Evolutionary conservation across 2,888 invertebrate genomes (phyloP), one percentile per base, ranked within the genome.

Genomic region (Lepidochrysops patricia): DNA sequence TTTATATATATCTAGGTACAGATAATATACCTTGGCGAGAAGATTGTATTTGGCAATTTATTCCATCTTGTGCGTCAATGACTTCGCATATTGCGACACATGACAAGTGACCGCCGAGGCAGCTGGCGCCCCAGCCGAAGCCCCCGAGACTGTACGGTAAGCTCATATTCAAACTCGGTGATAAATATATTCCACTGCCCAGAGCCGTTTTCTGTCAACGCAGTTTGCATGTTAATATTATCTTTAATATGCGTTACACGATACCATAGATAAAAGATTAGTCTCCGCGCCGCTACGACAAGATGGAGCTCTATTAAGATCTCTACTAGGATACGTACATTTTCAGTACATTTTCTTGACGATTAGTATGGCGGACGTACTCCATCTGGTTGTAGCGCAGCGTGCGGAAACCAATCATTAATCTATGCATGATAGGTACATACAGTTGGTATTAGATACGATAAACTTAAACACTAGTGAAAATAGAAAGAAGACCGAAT

Each of bases 71-170:
- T 72, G 95, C 92, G 77, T 95, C 91, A 54, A 96, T 91, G 58
- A 95, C 91, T 85, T 97, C 95, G 81, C 96, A 95, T 63, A 96
- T 82, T 2, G 95, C 96, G 54, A 96, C 90, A 73, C 95, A 94
- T 43, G 95, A 93, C 57, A 96, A 83, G 65, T 93, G 91, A n/a
- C 92, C 91, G 1, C 96, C 96, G 57, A 96, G 90, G 62, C 91
- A 81, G 70, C 96, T 96, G 7, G 92, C 92, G 25, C 93, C 92
- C 96, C 96, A 95, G 9, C 94, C 91, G 71, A 91, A 91, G n/a
- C 92, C 93, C 65, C 91, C 91, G 29, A 94, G 94, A 72, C 95
- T 94, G 72, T 93, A 94, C 32, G 91, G 90, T 68, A 96, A 82
- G 68, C 93, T 94, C 19, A 94, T 91, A 58, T 91, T 91, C 67